phyloP scores from a whole-genome alignment of 1,140 invertebrate species.

The Bombyx mandarina region DNA sequence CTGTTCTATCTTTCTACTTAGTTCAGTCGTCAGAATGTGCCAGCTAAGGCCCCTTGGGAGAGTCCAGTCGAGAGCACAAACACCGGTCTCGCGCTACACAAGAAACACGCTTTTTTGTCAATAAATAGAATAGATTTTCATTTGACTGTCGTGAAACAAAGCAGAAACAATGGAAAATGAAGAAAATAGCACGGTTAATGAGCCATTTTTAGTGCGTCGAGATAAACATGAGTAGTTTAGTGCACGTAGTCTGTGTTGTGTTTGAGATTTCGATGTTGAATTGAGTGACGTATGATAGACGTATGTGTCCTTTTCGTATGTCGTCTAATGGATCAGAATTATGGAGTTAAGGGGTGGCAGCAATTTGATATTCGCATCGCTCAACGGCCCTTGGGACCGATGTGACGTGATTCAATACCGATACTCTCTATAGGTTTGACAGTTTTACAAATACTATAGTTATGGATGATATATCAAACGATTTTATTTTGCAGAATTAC shows the following conservation, averaged over 20 bases:
- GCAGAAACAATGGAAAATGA: slow-evolving; percentile 36
- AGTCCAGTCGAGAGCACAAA: slow-evolving; percentile 54
- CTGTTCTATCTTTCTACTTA: slow-evolving; percentile 71
- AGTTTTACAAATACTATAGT: slow-evolving; percentile 22
- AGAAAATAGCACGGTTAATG: slow-evolving; percentile 47
- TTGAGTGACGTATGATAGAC: slow-evolving; percentile 34
- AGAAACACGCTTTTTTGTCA: slow-evolving; percentile 38
- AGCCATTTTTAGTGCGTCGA: slow-evolving; percentile 35
- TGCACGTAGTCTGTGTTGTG: background rate
- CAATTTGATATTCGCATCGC: slow-evolving; percentile 64
- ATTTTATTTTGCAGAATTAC: background rate
- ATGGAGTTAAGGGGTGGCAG: slow-evolving; percentile 54
- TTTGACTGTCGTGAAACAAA: slow-evolving; percentile 23
- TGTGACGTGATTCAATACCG: slow-evolving; percentile 48
- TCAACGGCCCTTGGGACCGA: slow-evolving; percentile 43
- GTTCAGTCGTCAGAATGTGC: slow-evolving; percentile 70
- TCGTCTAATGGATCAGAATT: slow-evolving; percentile 53
- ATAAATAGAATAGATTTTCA: slow-evolving; percentile 38
- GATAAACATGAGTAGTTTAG: slow-evolving; percentile 9
- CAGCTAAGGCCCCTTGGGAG: slow-evolving; percentile 63
- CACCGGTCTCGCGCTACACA: slow-evolving; percentile 39
- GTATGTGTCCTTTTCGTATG: slow-evolving; percentile 44
- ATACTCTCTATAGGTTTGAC: slow-evolving; percentile 26
- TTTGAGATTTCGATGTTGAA: background rate
- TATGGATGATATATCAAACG: background rate